Evolutionary conservation across 2,888 invertebrate species (phyloP), one percentile per base, ranked within the genome.

Genomic region (Andrena camellia): DNA sequence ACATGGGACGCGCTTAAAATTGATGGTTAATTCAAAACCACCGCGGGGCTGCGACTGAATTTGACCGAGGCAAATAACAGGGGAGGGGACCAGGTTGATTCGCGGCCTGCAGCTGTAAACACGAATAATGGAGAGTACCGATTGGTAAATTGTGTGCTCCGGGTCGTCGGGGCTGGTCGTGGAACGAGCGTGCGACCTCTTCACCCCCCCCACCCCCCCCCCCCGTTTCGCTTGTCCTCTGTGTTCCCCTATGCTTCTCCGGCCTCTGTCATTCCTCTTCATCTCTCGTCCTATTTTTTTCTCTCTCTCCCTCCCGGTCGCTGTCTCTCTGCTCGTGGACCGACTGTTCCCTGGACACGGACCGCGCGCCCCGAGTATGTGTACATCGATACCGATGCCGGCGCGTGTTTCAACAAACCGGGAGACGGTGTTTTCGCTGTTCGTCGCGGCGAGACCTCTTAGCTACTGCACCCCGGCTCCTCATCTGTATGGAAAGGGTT

Each of bases 41-140:
- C 90, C 88, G 88, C 84, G 86, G 85, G 90, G 86, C 87, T 88
- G 86, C 86, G 74, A 89, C 89, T 87, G 91, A 90, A 91, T 91
- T 91, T 91, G 90, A 86, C 90, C 90, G 86, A 84, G 87, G 90
- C 91, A 91, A 91, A 91, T 90, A 91, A 89, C 88, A 86, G 87
- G 80, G 82, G 87, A 78, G 82, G 75, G 83, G 80, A 71, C 71
- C 86, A 82, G 90, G 91, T 91, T 91, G 91, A 91, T 91, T 91
- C 91, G 89, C 90, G 90, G 92, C 85, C 84, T 88, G 87, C 89
- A 89, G 90, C 90, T 91, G 91, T 92, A 92, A 92, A 92, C 91
- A 92, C 89, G 91, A 92, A 92, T 92, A 91, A 92, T 92, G 90
- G 91, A 90, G 91, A 91, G 89, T 90, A 90, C 90, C 90, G 91